Evolutionary conservation across 2,888 invertebrate genomes (phyloP), one percentile per base, ranked within the genome.

Genomic region (Chesias legatella): DNA sequence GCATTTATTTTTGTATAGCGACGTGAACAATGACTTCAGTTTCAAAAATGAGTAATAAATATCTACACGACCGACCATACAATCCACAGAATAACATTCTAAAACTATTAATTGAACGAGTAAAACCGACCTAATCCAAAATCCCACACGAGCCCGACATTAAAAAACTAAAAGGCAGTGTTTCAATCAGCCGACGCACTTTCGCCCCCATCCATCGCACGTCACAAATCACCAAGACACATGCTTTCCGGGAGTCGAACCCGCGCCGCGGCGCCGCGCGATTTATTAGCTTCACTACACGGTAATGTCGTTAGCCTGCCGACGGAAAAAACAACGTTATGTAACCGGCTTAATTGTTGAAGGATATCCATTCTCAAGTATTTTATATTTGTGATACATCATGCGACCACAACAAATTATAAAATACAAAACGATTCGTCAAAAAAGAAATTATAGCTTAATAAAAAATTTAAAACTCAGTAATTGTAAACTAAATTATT

Each of bases 141-240:
- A 22, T 35, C 11, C 11, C 27, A 35, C 22, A 36, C 35, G 13
- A 5, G 7, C 23, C 11, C 9, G 26, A 30, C 26, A 13, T 17
- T 33, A 13, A 24, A 36, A 28, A 26, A 22, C 22, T 24, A 38
- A 34, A 46, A 35, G 13, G 13, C 13, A 17, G 39, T 30, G 35
- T 40, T 36, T 40, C 46, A 51, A 40, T 46, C 48, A 51, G 26
- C 43, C 40, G 10, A 24, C 39, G 23, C 26, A 29, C 40, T 39
- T 26, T 34, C 65, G 71, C 63, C 75, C 75, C 79, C 74, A 74
- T 80, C 81, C 70, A 72, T 61, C 61, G 45, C 69, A 72, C 75
- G 71, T 79, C 84, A 80, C 85, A 84, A 84, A 85, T 84, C 84
- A 84, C 64, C 72, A 75, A 82, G 84, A 84, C 79, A 68, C 76